Evolutionary conservation across 2,888 invertebrate species (phyloP).

Genomic region (Mesorhabditis sp.): DNA sequence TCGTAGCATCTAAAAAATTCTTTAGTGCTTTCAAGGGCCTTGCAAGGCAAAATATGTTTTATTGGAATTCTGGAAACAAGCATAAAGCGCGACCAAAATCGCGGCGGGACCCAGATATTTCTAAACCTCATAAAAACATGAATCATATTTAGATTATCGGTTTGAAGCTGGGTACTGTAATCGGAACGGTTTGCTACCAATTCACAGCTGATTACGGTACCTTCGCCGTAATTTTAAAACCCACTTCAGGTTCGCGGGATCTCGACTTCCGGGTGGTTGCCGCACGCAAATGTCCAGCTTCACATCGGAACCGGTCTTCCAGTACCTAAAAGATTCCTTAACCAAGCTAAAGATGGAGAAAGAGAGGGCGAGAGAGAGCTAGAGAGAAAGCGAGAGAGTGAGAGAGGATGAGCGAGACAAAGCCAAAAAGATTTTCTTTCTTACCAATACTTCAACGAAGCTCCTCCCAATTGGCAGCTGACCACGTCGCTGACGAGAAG

Average conservation of each 20-base stretch:
- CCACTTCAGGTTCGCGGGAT: slow-evolving; percentile 30
- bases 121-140: no score
- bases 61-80: no score
- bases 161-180: no score
- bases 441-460: not conserved
- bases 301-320: slow-evolving; percentile 43
- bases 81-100: no score
- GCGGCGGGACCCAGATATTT: no score
- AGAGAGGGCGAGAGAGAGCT: not conserved
- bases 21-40: no score
- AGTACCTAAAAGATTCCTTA: slow-evolving; percentile 52
- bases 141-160: no score
- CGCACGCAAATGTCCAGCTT: slow-evolving; percentile 47
- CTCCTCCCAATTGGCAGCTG: slow-evolving; percentile 40
- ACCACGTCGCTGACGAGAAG: slow-evolving; percentile 43
- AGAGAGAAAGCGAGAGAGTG: not conserved
- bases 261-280: slow-evolving; percentile 45
- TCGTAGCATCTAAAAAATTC: slow-evolving; percentile 42
- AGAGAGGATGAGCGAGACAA: not conserved
- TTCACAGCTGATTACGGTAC: no score
- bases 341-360: slow-evolving; percentile 34
- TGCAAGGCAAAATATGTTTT: no score
- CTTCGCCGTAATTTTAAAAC: not conserved
- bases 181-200: no score
- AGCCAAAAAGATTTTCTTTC: not conserved